phyloP scores from a whole-genome alignment of 2,888 invertebrate species.

The Gastracanthus pulcherrimus region DNA sequence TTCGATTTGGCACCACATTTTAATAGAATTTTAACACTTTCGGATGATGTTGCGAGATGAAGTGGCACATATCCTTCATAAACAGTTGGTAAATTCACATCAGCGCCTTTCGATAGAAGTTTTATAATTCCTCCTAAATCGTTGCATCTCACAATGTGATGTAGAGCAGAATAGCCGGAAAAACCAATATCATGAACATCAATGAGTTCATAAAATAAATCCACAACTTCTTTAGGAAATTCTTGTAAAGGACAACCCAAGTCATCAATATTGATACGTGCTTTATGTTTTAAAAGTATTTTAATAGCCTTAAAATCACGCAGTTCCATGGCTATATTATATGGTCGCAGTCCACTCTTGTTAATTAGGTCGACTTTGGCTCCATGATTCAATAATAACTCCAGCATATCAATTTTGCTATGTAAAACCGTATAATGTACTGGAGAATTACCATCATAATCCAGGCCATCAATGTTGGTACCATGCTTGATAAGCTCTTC shows the following conservation, averaged over 20 bases:
- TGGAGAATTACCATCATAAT: not conserved
- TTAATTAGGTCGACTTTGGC: not conserved
- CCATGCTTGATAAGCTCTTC: not conserved
- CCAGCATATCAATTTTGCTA: not conserved
- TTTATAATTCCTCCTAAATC: not conserved
- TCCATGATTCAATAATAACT: not conserved
- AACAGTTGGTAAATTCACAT: not conserved
- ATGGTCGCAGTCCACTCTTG: not conserved
- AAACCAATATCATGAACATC: not conserved
- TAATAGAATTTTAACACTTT: not conserved
- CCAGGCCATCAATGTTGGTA: not conserved
- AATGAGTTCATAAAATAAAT: not conserved
- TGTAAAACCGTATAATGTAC: not conserved
- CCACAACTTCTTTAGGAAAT: not conserved
- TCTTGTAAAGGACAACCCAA: not conserved
- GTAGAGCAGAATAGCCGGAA: constrained; percentile 11
- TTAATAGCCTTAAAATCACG: not conserved
- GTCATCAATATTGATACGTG: not conserved
- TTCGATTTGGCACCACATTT: not conserved
- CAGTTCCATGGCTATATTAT: not conserved
- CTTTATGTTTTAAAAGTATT: not conserved
- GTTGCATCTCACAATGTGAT: not conserved
- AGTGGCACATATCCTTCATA: not conserved
- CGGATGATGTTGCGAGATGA: constrained; percentile 3
- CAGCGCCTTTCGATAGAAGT: constrained; percentile 5